Base-by-base conservation (phyloP, 37 sponge, comb jelly and placozoan genomes). In the Lycopodina hypogea region DNA sequence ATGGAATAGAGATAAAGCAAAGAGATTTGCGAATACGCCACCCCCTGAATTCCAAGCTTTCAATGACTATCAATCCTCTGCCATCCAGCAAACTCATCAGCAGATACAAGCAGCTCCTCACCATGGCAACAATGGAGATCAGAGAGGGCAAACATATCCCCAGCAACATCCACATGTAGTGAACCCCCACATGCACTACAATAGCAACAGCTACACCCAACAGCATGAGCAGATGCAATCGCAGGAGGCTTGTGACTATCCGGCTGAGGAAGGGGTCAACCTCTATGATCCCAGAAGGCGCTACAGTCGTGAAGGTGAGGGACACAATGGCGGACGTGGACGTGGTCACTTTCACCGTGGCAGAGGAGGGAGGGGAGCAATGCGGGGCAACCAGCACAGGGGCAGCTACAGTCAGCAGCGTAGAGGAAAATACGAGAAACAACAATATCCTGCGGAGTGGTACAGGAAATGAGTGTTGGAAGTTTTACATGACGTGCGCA, bases 401-500 rank as follows among this genome's bases (percentile, higher is more conserved):
- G 48, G 28, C 4, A 15, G 68, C 37, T 35, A 67, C 68, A 35
- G 68, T 18, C 68, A 67, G 60, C n/a, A 59, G 37, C 42, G 41
- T 18, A 24, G 45, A n/a, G 70, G 22, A 8, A 17, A 45, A 41
- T 42, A 38, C 2, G 70, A 45, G 26, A 45, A n/a, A 23, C 39
- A 35, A n/a, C 33, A n/a, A 26, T 42, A 19, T n/a, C 70, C 70
- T 14, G n/a, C 22, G 22, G 70, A 70, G 22, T 42, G 70, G 70
- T 70, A 70, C 70, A 39, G 70, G 70, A n/a, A 70, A 8, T 42
- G 42, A 42, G 18, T n/a, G n/a, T n/a, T n/a, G n/a, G n/a, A n/a
- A n/a, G n/a, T n/a, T n/a, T n/a, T n/a, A n/a, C n/a, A n/a, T n/a
- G n/a, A n/a, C n/a, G n/a, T n/a, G n/a, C n/a, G n/a, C n/a, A n/a